Conservation (phyloP, 2,797 vertebrate genomes). For the Pangasius sanitwongsei region DNA sequence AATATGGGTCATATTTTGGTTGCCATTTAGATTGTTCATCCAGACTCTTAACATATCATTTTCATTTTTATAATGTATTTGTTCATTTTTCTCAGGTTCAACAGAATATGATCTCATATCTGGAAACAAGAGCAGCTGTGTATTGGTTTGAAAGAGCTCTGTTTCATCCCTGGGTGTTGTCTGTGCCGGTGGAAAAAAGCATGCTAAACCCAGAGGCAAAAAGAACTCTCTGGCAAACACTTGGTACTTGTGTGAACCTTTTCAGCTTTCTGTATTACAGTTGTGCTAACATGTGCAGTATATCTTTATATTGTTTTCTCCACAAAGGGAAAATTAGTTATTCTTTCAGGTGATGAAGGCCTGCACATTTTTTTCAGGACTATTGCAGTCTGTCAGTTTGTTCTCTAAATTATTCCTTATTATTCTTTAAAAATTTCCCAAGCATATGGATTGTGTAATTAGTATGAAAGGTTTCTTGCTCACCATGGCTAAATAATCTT, state of each 20-base stretch:
- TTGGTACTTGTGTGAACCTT: constrained; percentile 11
- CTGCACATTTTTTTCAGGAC: neutral
- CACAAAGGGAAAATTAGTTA: neutral
- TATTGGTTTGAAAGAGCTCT: constrained; percentile 41
- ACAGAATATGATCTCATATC: constrained; percentile 50
- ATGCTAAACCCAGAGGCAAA: constrained; percentile 9
- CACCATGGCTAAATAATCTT: neutral
- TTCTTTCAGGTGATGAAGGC: neutral
- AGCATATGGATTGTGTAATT: neutral
- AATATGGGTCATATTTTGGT: neutral
- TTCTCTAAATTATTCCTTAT: neutral
- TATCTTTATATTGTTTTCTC: neutral
- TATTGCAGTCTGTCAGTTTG: neutral
- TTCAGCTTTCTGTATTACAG: neutral
- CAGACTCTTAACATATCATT: neutral
- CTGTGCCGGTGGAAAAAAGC: constrained; percentile 5
- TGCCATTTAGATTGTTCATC: constrained; percentile 35
- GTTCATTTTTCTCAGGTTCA: constrained; percentile 18
- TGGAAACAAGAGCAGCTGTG: constrained; percentile 51
- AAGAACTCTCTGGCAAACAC: constrained; percentile 14
- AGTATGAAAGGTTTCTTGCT: neutral
- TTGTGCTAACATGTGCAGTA: neutral
- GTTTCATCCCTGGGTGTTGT: constrained; percentile 40
- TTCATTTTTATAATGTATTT: constrained; percentile 8
- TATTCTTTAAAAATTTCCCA: too few relatives aligned